A percentile compares a stretch with the other conserved stretches of the same genome.
These are phyloP conservation scores for Erebia palarica DNA, from an alignment of 2,888 invertebrate genomes.

Conservation along the genomic window DNA sequence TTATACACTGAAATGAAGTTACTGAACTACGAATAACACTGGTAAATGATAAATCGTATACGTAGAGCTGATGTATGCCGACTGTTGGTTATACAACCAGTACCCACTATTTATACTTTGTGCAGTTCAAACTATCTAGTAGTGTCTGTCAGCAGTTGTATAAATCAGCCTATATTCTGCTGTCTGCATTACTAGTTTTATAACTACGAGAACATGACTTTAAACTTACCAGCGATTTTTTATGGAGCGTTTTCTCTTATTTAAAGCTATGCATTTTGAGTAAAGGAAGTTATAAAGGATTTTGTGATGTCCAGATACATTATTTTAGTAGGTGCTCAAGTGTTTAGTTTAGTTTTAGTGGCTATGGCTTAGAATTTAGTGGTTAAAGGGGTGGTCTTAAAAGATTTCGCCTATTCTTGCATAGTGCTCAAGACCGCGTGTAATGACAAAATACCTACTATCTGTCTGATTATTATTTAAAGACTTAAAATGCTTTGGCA, in stretches of 20 bases:
- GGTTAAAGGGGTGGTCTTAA: constrained; percentile 33
- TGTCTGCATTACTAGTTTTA: too few relatives aligned
- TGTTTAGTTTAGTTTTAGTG: constrained; percentile 28
- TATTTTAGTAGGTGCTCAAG: constrained; percentile 26
- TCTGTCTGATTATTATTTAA: too few relatives aligned
- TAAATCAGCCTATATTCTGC: too few relatives aligned
- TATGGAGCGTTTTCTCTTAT: background rate
- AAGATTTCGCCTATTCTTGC: constrained; percentile 26
- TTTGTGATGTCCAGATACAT: constrained; percentile 6
- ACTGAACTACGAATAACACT: background rate
- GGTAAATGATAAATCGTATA: background rate
- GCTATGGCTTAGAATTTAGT: constrained; percentile 28
- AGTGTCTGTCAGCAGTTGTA: too few relatives aligned
- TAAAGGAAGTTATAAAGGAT: background rate
- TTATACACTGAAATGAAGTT: constrained; percentile 14
- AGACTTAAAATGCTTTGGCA: too few relatives aligned
- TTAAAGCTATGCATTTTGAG: background rate
- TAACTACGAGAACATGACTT: background rate
- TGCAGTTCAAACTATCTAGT: too few relatives aligned
- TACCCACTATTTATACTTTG: too few relatives aligned
- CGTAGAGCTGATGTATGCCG: too few relatives aligned
- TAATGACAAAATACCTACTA: background rate
- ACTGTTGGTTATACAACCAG: too few relatives aligned
- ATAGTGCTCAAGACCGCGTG: background rate
- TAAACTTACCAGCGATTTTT: background rate